Conservation (phyloP, 2,797 vertebrate species). For the Spinibarbus caldwelli region DNA sequence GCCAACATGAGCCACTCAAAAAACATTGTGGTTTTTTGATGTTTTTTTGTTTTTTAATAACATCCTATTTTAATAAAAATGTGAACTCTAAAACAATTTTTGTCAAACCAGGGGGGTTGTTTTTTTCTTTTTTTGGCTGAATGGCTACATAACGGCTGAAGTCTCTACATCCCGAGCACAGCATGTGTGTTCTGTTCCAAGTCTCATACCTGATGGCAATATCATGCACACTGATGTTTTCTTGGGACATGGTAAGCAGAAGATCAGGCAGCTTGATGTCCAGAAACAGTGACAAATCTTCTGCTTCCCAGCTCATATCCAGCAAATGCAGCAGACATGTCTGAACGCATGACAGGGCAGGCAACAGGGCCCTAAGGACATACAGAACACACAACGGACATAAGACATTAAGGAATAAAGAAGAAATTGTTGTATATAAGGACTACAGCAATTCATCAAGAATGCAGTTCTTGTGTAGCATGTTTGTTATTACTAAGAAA, state of each 20-base stretch:
- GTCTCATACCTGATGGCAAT: conserved; percentile 87
- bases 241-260: conserved; percentile 90
- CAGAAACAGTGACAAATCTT: conserved; percentile 90
- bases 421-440: too few species aligned
- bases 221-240: conserved; percentile 96
- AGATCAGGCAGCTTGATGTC: conserved; percentile 90
- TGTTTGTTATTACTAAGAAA: background rate
- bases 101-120: background rate
- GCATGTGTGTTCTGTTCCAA: background rate
- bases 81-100: background rate
- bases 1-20: background rate
- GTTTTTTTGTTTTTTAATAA: background rate
- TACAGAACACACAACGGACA: background rate
- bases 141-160: too few species aligned
- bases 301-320: conserved; percentile 94
- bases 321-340: conserved; percentile 92
- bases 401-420: background rate
- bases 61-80: background rate
- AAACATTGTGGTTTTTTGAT: background rate
- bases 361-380: conserved; percentile 84
- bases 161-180: background rate
- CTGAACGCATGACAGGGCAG: conserved; percentile 94
- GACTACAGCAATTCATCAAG: too few species aligned
- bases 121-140: background rate
- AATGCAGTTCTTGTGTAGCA: background rate